Conservation (phyloP, 2,113 vertebrate species). For the Archocentrus centrarchus region DNA sequence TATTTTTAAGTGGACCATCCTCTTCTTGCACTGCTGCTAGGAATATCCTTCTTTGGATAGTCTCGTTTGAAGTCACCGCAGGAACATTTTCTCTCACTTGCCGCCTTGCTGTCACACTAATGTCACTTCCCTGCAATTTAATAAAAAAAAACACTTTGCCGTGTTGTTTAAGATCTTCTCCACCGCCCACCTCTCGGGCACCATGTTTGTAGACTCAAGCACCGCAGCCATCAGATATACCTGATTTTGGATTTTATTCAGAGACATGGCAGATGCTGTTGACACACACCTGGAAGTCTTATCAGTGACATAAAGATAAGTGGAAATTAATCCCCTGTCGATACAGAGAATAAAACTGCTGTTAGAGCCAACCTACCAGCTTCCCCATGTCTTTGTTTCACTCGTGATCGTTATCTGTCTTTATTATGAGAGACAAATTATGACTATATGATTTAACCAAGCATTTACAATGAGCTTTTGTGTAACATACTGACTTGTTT, state of each 20-base stretch:
- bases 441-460: conserved; percentile 45
- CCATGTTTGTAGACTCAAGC: conserved; percentile 46
- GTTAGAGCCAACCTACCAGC: conserved; percentile 8
- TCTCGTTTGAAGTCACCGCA: conserved; percentile 17
- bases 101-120: conserved; percentile 14
- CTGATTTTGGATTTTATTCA: conserved; percentile 63
- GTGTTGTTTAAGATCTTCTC: conserved; percentile 19
- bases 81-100: conserved; percentile 16
- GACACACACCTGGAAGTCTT: conserved; percentile 52
- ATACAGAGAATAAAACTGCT: conserved; percentile 19
- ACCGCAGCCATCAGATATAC: conserved; percentile 48
- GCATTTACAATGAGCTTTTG: conserved; percentile 56
- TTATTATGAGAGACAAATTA: conserved; percentile 56
- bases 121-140: conserved; percentile 1
- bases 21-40: background rate
- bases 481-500: conserved; percentile 62
- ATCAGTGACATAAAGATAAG: conserved; percentile 59
- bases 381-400: conserved; percentile 11
- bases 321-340: conserved; percentile 35
- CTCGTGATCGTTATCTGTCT: conserved; percentile 50
- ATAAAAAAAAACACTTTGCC: conserved; percentile 22
- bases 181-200: conserved; percentile 8
- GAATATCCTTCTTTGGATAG: background rate
- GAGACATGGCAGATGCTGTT: conserved; percentile 22
- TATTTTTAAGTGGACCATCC: background rate